These are phyloP conservation scores for Tachina fera DNA, from an alignment of 2,888 invertebrate genomes.

Conservation along the genomic window DNA sequence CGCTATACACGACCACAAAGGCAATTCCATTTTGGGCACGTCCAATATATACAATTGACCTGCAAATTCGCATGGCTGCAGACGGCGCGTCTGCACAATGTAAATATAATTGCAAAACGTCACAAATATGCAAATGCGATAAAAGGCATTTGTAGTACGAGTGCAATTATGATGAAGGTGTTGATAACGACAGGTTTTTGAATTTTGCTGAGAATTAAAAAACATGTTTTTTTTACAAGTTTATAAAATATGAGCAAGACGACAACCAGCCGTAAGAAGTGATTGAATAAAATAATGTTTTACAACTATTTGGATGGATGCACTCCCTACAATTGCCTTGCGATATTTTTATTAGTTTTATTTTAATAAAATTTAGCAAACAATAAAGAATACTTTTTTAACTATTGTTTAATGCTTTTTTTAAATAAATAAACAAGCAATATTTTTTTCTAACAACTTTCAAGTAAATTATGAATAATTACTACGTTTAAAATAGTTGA, in stretches of 20 bases:
- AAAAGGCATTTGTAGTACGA: conserved; percentile 6
- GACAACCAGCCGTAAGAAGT: conserved; percentile 6
- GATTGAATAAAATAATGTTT: conserved; percentile 30
- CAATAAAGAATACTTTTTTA: conserved; percentile 27
- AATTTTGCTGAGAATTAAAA: conserved; percentile 34
- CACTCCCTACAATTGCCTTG: conserved; percentile 18
- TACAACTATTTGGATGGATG: background rate
- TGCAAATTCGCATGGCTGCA: conserved; percentile 78
- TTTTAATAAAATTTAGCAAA: conserved; percentile 37
- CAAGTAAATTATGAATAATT: conserved; percentile 43
- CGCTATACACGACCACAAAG: conserved; percentile 80
- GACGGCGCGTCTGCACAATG: conserved; percentile 72
- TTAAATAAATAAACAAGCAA: background rate
- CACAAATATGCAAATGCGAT: conserved; percentile 63
- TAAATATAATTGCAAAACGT: conserved; percentile 55
- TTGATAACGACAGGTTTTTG: conserved; percentile 7
- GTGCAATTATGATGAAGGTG: conserved; percentile 1
- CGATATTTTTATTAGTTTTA: conserved; percentile 19
- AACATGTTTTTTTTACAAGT: conserved; percentile 28
- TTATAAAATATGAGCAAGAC: background rate
- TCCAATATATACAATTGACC: conserved; percentile 80
- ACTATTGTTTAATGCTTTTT: conserved; percentile 31
- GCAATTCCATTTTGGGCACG: conserved; percentile 77
- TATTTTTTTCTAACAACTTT: conserved; percentile 41
- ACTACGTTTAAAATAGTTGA: conserved; percentile 6